phyloP scores from a whole-genome alignment of 2,113 vertebrate genomes.

The Engraulis encrasicolus region DNA sequence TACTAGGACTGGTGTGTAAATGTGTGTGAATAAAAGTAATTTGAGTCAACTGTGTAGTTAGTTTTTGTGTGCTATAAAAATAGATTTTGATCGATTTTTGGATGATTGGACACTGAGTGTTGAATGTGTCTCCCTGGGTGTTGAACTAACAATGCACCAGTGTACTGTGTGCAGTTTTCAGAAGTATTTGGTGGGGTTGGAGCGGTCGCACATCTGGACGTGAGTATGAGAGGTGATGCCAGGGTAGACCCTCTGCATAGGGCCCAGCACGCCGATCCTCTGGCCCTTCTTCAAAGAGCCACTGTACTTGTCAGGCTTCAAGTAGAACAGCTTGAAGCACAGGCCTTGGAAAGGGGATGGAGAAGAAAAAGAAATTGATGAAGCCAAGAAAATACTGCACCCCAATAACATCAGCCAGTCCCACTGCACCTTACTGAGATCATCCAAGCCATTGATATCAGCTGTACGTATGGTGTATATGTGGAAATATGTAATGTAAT shows the following conservation, averaged over 20 bases:
- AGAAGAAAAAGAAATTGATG: background rate
- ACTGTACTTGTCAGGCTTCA: constrained; percentile 70
- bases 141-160: too few species aligned
- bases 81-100: too few species aligned
- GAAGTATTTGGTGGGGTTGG: constrained; percentile 72
- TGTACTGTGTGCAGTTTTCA: constrained; percentile 46
- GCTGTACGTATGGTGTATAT: too few species aligned
- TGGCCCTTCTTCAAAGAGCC: constrained; percentile 75
- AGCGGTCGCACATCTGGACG: constrained; percentile 77
- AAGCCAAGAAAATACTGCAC: background rate
- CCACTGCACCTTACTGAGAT: too few species aligned
- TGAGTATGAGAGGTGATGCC: constrained; percentile 79
- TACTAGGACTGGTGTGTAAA: too few species aligned
- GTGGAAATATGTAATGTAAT: too few species aligned
- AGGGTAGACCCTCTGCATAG: constrained; percentile 78
- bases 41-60: too few species aligned
- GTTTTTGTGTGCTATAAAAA: too few species aligned
- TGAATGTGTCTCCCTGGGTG: too few species aligned
- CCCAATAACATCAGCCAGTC: background rate
- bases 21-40: too few species aligned
- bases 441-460: too few species aligned
- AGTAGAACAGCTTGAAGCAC: constrained; percentile 78
- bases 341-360: constrained; percentile 57
- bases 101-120: too few species aligned
- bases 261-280: constrained; percentile 72